Percentiles rank a stretch among this genome's conserved stretches.
Evolutionary conservation across 2,113 vertebrate species (phyloP).

Genomic region (Rhegmatorhina hoffmannsi): DNA sequence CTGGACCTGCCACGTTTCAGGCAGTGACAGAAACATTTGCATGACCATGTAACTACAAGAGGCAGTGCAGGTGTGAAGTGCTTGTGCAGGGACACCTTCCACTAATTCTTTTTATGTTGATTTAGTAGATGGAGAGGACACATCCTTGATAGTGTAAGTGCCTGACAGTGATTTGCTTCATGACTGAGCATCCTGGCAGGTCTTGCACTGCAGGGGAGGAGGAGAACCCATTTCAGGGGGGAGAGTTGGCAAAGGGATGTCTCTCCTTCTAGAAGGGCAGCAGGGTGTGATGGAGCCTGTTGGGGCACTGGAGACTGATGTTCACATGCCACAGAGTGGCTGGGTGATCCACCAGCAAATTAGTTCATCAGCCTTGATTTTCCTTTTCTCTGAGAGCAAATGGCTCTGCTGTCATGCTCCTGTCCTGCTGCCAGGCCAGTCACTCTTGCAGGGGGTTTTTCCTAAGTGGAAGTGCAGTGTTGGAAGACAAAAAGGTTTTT

Average conservation of each 20-base stretch:
- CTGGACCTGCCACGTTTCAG: background rate
- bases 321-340: background rate
- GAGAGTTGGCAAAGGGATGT: background rate
- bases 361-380: background rate
- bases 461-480: background rate
- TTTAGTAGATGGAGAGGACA: background rate
- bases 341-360: background rate
- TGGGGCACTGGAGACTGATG: background rate
- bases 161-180: background rate
- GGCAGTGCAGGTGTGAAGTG: background rate
- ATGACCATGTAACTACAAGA: background rate
- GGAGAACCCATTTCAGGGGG: background rate
- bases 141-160: background rate
- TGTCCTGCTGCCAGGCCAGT: background rate
- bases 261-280: background rate
- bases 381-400: background rate
- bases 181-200: background rate
- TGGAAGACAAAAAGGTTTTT: background rate
- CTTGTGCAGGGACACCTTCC: background rate
- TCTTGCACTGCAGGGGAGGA: background rate
- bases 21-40: background rate
- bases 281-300: background rate
- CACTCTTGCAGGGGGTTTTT: background rate
- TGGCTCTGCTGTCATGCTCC: accelerated
- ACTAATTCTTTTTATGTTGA: background rate